Conservation (phyloP, 64 coral and sea anemone genomes). For the Astreopora myriophthalma region DNA sequence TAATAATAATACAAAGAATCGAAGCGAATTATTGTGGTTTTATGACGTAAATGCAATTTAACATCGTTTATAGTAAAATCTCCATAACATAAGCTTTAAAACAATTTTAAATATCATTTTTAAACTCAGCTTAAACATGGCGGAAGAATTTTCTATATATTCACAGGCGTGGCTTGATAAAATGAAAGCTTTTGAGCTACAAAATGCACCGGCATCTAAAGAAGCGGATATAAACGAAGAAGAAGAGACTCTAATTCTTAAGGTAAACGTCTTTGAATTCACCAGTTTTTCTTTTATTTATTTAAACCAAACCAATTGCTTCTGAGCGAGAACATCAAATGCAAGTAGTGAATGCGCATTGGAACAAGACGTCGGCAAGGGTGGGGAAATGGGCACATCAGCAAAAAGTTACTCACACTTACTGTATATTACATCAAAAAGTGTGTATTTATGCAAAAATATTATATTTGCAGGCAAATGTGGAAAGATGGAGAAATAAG, state of each 20-base stretch:
- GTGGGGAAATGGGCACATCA: too few relatives aligned
- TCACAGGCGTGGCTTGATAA: conserved; percentile 13
- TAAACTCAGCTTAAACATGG: too few relatives aligned
- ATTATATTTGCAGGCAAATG: conserved; percentile 28
- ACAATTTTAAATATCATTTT: background rate
- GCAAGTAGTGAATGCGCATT: background rate
- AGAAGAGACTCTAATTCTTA: conserved; percentile 2
- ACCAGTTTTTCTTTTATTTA: too few relatives aligned
- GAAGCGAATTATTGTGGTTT: too few relatives aligned
- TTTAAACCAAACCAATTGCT: background rate
- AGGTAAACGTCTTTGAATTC: conserved; percentile 38
- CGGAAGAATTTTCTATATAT: background rate
- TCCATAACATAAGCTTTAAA: background rate
- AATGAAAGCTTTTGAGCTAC: conserved; percentile 20
- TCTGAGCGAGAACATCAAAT: background rate
- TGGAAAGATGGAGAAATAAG: conserved; percentile 73
- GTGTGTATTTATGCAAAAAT: too few relatives aligned
- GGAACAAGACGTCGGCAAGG: background rate
- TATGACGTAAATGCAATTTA: too few relatives aligned
- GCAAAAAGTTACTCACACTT: too few relatives aligned
- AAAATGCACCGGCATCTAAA: background rate
- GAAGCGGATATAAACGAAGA: conserved; percentile 8
- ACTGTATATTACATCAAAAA: too few relatives aligned
- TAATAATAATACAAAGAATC: too few relatives aligned
- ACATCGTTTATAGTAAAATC: too few relatives aligned